Evolutionary conservation across 2,888 invertebrate genomes (phyloP).

Genomic region (Xestobium rufovillosum): DNA sequence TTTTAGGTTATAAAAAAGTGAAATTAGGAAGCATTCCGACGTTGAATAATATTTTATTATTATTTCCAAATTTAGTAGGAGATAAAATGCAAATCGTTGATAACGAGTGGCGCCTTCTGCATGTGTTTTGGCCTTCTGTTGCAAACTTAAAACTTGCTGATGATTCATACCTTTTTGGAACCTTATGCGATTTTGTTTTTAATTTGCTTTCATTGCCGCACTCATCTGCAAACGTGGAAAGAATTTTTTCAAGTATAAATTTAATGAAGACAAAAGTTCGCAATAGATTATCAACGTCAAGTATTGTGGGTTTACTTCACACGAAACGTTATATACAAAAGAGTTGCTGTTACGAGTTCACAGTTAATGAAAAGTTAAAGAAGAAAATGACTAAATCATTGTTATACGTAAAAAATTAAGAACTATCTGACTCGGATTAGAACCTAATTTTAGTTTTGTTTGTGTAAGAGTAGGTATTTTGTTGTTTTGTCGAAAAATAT

Average conservation of each 20-base stretch:
- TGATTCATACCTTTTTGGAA: too few relatives aligned
- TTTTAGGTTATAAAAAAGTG: constrained; percentile 1
- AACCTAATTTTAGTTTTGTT: too few relatives aligned
- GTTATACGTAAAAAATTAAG: too few relatives aligned
- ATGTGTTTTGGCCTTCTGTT: too few relatives aligned
- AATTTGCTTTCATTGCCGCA: neutral
- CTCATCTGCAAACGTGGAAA: constrained; percentile 5
- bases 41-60: neutral
- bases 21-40: neutral
- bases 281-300: neutral
- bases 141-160: too few relatives aligned
- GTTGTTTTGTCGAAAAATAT: too few relatives aligned
- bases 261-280: neutral
- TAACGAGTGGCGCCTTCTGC: constrained; percentile 6
- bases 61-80: constrained; percentile 3
- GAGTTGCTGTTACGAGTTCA: neutral
- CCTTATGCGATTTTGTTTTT: too few relatives aligned
- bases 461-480: too few relatives aligned
- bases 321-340: neutral
- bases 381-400: neutral
- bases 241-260: constrained; percentile 4
- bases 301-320: neutral
- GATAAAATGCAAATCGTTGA: constrained; percentile 3
- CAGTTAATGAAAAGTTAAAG: neutral
- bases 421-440: too few relatives aligned